Evolutionary conservation across 1,140 invertebrate species (phyloP), one percentile per base, ranked within the genome.

Genomic region (Caenorhabditis briggsae): DNA sequence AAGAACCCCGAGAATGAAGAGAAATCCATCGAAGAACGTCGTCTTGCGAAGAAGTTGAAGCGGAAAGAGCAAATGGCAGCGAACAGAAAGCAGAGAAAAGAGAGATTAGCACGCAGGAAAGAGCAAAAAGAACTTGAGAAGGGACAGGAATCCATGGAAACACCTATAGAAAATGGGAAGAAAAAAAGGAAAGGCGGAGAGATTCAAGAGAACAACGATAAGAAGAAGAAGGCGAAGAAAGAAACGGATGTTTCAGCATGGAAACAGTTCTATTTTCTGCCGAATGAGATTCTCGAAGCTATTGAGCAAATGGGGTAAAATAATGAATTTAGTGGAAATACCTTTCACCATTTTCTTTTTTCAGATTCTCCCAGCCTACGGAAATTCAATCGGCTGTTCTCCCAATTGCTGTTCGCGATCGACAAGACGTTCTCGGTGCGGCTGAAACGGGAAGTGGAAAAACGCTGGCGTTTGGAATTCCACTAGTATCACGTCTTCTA

Each of bases 401-500:
- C 55, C 95, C 96, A 33, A 94, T 96, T 86, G 96, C 97, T 50
- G 96, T 98, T 90, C 94, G 96, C 91, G 96, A 96, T 85, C 93
- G 94, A 65, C 94, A 95, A 93, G 96, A 98, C 93, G 96, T 98
- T 90, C 93, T 98, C n/a, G 97, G 97, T 87, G 97, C 97, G 87
- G 97, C 97, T 14, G 96, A 98, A 94, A 99, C 97, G 0, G 97
- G 97, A 11, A 98, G 96, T 94, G 97, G 97, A 1, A 99, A 98
- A 94, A 99, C 97, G 0, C 93, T 98, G 56, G 97, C 97, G 0
- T 99, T 98, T 95, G 97, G 96, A 6, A 96, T 98, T 87, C 97
- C 97, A 33, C 95, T 98, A 59, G 93, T 98, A 65, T 93, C 95
- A 88, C 95, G 96, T 16, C 97, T 98, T 87, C 93, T 97, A 1